Base-by-base conservation (phyloP, 2,113 vertebrate genomes). In the Carollia perspicillata region DNA sequence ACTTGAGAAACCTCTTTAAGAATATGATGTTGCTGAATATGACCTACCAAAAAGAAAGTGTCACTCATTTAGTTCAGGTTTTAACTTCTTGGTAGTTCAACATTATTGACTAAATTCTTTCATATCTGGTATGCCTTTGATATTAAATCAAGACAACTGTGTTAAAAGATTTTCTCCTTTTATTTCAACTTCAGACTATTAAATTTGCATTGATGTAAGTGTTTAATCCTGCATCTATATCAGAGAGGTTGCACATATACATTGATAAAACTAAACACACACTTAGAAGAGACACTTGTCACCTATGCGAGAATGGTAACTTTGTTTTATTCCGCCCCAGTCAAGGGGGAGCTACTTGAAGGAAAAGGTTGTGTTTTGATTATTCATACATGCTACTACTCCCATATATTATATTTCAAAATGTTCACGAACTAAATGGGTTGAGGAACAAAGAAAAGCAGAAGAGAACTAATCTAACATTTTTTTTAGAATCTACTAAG, bases 81-180 rank as follows among this genome's bases (percentile, higher is more conserved):
- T 89, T 51, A 91, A 47, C 17, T 55, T 90, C 51, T 84, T 86
- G 28, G 33, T 84, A 84, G 20, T 77, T 94, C 66, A 94, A 63
- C 35, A 74, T 88, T 40, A 77, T 44, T 83, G 35, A 83, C 33
- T 51, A 65, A 49, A 37, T 81, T 75, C 35, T 40, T 18, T 90
- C 44, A 22, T 85, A 22, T 95, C 35, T 74, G 28, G 44, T 51
- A 22, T 60, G 40, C 30, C 68, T 87, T 71, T 77, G 44, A 78
- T 80, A 77, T 71, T 92, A 92, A 49, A 84, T 71, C 23, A 87
- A 87, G 35, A 87, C 11, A 78, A 23, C 30, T 42, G 33, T 1
- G 12, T 91, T 89, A 86, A 90, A 95, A 55, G 18, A 68, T 93
- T 79, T 84, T 35, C 44, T 96, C 35, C 7, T 87, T 23, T 49